Percentiles rank a stretch among this genome's conserved stretches.
phyloP scores from a whole-genome alignment of 2,797 vertebrate genomes.

The Garrulus glandarius region DNA sequence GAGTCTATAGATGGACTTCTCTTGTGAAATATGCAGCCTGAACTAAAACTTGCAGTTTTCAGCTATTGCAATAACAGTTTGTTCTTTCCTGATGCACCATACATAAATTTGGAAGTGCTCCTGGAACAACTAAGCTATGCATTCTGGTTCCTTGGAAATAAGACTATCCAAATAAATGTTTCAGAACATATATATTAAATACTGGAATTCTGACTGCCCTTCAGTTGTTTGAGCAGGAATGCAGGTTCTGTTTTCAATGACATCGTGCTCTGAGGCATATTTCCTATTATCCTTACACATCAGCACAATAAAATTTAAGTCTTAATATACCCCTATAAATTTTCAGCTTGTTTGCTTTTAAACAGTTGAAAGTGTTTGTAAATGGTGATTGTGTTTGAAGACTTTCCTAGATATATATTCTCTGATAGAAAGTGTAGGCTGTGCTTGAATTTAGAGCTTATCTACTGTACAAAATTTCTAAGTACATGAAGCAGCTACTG shows the following conservation, averaged over 20 bases:
- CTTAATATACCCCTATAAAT: background rate
- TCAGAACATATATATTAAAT: background rate
- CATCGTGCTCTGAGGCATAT: background rate
- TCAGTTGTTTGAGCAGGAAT: background rate
- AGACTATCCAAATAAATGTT: background rate
- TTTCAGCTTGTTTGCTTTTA: background rate
- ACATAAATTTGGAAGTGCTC: background rate
- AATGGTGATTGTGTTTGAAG: background rate
- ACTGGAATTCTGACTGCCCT: background rate
- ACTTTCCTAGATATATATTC: background rate
- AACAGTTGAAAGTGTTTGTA: background rate
- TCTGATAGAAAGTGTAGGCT: background rate
- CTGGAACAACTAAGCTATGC: background rate
- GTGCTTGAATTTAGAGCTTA: conserved; percentile 9
- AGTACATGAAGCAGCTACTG: background rate
- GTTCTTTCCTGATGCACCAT: background rate
- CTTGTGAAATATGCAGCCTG: background rate
- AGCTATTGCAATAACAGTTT: background rate
- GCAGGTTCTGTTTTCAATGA: background rate
- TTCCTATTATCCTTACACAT: background rate
- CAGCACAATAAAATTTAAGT: background rate
- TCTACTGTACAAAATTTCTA: background rate
- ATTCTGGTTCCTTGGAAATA: background rate
- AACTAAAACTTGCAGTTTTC: background rate
- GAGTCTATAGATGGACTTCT: background rate